Percentiles rank a stretch among this genome's conserved stretches.
Conservation (phyloP, 2,888 invertebrate species). For the Rotaria macrura region DNA sequence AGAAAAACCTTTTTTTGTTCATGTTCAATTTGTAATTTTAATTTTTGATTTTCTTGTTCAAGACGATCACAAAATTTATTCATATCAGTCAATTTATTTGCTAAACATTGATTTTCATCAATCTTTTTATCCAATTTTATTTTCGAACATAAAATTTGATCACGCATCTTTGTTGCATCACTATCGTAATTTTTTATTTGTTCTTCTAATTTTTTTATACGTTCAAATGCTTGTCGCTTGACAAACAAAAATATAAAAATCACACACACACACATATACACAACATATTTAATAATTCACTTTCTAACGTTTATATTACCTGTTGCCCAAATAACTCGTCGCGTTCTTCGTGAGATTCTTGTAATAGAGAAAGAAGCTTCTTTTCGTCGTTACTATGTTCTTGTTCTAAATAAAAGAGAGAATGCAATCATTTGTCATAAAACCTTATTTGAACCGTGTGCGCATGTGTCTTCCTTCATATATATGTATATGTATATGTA, state of each 20-base stretch:
- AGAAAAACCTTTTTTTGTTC: not conserved
- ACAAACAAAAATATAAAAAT: not conserved
- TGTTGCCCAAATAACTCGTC: not conserved
- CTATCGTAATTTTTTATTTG: not conserved
- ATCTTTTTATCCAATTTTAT: not conserved
- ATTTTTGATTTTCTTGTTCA: slow-evolving; percentile 20
- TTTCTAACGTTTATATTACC: not conserved
- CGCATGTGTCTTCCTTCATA: not conserved
- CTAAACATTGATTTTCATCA: not conserved
- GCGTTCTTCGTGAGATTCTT: not conserved
- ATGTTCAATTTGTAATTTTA: not conserved
- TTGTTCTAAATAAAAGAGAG: not conserved
- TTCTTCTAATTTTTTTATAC: not conserved
- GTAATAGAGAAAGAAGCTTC: not conserved
- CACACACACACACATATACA: too few species aligned
- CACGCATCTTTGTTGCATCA: not conserved
- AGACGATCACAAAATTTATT: not conserved
- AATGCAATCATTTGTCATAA: not conserved
- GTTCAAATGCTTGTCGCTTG: not conserved
- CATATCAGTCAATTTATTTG: not conserved
- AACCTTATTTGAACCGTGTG: not conserved
- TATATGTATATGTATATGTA: not conserved
- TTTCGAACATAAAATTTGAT: not conserved
- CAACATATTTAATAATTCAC: too few species aligned
- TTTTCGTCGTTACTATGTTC: slow-evolving; percentile 11